These are phyloP conservation scores for Cancer borealis DNA, from an alignment of 2,888 invertebrate genomes.

Conservation along the genomic window DNA sequence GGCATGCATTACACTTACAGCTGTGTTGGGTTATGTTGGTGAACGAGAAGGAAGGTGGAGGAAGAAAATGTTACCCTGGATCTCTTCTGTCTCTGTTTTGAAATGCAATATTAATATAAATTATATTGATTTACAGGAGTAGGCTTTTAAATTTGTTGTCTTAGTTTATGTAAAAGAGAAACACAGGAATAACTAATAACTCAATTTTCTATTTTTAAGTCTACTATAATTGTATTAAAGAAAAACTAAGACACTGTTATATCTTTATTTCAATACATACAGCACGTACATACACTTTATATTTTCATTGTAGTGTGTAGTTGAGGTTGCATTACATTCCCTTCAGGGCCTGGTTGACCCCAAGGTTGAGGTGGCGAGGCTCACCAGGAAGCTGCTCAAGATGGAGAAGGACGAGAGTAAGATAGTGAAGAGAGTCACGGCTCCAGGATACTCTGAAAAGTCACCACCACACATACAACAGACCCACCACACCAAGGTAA, in stretches of 20 bases:
- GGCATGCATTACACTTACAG: constrained; percentile 38
- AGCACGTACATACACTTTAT: not conserved
- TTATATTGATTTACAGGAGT: not conserved
- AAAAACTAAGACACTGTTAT: not conserved
- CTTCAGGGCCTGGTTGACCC: constrained; percentile 60
- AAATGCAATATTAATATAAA: not conserved
- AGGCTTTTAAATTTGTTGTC: not conserved
- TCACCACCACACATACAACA: constrained; percentile 59
- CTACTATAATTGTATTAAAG: not conserved
- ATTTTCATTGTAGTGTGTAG: not conserved
- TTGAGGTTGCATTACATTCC: not conserved
- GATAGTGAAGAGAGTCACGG: not conserved
- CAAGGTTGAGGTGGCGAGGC: constrained; percentile 46
- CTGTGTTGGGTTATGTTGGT: too few relatives aligned
- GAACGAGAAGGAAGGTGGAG: not conserved
- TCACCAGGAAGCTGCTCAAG: constrained; percentile 55
- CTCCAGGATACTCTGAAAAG: constrained; percentile 36
- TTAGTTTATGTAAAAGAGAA: not conserved
- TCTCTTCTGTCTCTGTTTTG: not conserved
- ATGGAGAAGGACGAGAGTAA: constrained; percentile 59
- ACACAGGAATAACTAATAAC: too few relatives aligned
- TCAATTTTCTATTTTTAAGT: too few relatives aligned
- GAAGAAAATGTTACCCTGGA: not conserved
- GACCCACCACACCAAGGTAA: constrained; percentile 60
- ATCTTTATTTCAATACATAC: not conserved